phyloP scores from a whole-genome alignment of 2,888 invertebrate genomes.

The Troglohyphantes excavatus region DNA sequence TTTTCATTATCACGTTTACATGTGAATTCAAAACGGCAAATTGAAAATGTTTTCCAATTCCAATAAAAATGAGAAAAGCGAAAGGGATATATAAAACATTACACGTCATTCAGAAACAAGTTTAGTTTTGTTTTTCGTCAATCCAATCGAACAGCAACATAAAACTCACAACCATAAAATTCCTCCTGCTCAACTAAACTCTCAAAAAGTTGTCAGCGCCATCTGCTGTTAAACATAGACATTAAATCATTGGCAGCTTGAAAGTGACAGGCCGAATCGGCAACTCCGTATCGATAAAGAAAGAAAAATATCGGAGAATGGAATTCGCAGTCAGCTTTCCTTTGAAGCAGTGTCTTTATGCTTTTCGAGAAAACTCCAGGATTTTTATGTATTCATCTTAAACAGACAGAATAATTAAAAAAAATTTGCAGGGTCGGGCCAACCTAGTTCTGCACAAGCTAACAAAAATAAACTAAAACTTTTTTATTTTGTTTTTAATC shows the following conservation, averaged over 20 bases:
- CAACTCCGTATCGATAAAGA: background rate
- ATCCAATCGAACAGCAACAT: constrained; percentile 13
- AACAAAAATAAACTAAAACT: too few species aligned
- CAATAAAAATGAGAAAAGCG: too few species aligned
- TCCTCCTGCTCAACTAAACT: constrained; percentile 24
- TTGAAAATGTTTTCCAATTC: too few species aligned
- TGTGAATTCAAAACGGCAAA: too few species aligned
- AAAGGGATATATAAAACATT: background rate
- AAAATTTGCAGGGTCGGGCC: too few species aligned
- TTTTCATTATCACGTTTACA: too few species aligned
- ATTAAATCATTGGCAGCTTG: constrained; percentile 51
- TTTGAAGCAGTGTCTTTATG: background rate
- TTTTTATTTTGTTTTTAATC: too few species aligned
- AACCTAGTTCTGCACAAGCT: too few species aligned
- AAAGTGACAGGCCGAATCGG: constrained; percentile 42
- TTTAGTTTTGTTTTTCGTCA: constrained; percentile 3
- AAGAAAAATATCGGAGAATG: background rate
- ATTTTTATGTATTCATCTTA: background rate
- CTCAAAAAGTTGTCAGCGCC: constrained; percentile 62
- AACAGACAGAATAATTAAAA: background rate
- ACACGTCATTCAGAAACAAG: background rate
- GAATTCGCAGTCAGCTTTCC: background rate
- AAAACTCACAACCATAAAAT: constrained; percentile 52
- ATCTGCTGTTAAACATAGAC: constrained; percentile 58
- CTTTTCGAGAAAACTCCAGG: background rate